These are phyloP conservation scores for Eupithecia inturbata DNA, from an alignment of 2,888 invertebrate species.

Conservation along the genomic window DNA sequence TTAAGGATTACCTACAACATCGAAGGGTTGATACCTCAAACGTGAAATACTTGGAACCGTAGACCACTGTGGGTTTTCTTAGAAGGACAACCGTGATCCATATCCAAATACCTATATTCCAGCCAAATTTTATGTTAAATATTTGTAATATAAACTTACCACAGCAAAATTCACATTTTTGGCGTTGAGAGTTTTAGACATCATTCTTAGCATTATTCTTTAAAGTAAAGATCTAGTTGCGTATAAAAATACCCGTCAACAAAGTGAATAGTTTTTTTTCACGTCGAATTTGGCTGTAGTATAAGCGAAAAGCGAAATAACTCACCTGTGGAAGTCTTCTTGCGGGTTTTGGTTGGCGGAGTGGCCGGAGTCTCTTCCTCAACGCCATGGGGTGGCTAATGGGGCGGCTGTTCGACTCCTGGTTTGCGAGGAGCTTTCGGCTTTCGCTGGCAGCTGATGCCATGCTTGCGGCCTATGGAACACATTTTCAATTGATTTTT, in stretches of 20 bases:
- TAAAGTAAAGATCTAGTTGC: too few relatives aligned
- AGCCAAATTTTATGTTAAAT: not conserved
- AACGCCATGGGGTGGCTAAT: slow-evolving; percentile 80
- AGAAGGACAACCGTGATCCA: not conserved
- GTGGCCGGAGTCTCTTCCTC: slow-evolving; percentile 71
- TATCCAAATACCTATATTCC: not conserved
- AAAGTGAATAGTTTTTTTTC: too few relatives aligned
- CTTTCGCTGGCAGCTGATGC: slow-evolving; percentile 83
- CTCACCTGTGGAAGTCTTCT: slow-evolving; percentile 84
- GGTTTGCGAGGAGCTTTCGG: slow-evolving; percentile 74
- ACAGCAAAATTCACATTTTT: too few relatives aligned
- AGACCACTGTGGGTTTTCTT: not conserved
- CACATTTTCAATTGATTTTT: not conserved
- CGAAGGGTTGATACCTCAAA: not conserved
- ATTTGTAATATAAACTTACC: not conserved
- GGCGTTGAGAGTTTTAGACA: too few relatives aligned
- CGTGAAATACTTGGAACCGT: slow-evolving; percentile 2
- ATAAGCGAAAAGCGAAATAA: not conserved
- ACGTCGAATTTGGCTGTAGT: not conserved
- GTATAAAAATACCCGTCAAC: too few relatives aligned
- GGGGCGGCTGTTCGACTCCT: slow-evolving; percentile 73
- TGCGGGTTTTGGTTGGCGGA: slow-evolving; percentile 71
- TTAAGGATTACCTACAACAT: not conserved
- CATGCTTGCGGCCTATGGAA: slow-evolving; percentile 81
- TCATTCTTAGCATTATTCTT: too few relatives aligned